Base-by-base conservation (phyloP, 2,797 vertebrate genomes). In the Cuniculus paca region DNA sequence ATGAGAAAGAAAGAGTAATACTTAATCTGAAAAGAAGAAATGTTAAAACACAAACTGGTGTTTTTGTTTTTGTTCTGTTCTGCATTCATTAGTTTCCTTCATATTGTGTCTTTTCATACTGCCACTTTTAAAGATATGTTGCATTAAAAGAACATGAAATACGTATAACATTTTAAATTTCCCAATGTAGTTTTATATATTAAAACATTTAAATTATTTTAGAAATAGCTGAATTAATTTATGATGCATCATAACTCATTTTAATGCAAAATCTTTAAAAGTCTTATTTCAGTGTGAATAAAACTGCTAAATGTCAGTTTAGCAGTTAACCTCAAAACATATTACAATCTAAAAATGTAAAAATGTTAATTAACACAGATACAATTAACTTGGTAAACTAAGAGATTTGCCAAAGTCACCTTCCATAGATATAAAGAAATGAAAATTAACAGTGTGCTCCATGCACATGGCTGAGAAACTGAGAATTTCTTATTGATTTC, bases 191-290 rank as follows among this genome's bases (percentile, higher is more conserved):
- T 96, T 52, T 96, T 95, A 94, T 58, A 42, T 68, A 97, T 88
- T 83, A 97, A 98, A 98, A 98, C 61, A 88, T 96, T 96, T 97
- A 88, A 98, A 98, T 92, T 96, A 93, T 85, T 80, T 31, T 61
- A 9, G 42, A 97, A 97, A 63, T 63, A 95, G 42, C 92, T 97
- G 96, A 98, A 98, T 96, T 97, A 97, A 93, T 93, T 97, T 97
- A 93, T 88, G 28, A 75, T 96, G 88, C 85, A 94, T 68, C 85
- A 98, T 79, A 97, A 94, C 26, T 97, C 94, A 94, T 97, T 97
- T 98, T 98, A 97, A 98, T 96, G 88, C 78, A 81, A 91, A 97
- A 86, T 34, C 42, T 97, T 97, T 97, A 90, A 93, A 95, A 95
- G 87, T 95, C 68, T 98, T 98, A 94, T 93, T 94, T 97, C 94